Conservation (phyloP, 2,888 invertebrate species). For the Pachycephus smyrnensis region DNA sequence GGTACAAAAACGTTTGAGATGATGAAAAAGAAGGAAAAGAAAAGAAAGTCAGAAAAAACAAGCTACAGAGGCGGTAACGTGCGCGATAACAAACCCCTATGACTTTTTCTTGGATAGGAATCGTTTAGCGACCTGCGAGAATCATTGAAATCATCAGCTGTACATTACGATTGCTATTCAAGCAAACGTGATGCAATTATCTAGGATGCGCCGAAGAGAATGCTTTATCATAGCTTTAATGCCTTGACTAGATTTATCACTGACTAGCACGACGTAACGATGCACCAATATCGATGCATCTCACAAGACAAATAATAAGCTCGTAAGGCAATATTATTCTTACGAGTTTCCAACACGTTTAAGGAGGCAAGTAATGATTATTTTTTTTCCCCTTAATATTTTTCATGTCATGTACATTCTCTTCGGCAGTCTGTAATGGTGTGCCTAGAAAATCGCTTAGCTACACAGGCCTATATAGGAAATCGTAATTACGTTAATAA, state of each 20-base stretch:
- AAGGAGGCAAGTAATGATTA: background rate
- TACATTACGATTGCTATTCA: constrained; percentile 23
- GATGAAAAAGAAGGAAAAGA: background rate
- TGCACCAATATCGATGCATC: background rate
- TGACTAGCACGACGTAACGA: background rate
- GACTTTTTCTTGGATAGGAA: background rate
- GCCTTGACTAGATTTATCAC: constrained; percentile 11
- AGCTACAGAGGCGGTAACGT: constrained; percentile 19
- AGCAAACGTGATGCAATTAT: constrained; percentile 21
- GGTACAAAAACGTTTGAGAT: background rate
- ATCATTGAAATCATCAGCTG: background rate
- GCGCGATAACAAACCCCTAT: constrained; percentile 22
- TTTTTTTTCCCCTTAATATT: background rate
- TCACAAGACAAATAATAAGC: constrained; percentile 20
- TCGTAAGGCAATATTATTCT: constrained; percentile 27
- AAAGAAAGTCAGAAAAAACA: background rate
- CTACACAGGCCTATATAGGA: constrained; percentile 31
- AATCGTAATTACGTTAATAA: constrained; percentile 35
- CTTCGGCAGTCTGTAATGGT: constrained; percentile 35
- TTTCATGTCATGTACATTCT: constrained; percentile 22
- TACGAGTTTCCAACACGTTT: constrained; percentile 1
- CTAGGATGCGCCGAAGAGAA: constrained; percentile 25
- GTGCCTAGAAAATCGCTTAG: constrained; percentile 32
- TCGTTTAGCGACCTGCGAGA: background rate
- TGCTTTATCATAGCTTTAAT: constrained; percentile 14